Evolutionary conservation across 2,113 vertebrate species (phyloP).

Genomic region (Castor canadensis): DNA sequence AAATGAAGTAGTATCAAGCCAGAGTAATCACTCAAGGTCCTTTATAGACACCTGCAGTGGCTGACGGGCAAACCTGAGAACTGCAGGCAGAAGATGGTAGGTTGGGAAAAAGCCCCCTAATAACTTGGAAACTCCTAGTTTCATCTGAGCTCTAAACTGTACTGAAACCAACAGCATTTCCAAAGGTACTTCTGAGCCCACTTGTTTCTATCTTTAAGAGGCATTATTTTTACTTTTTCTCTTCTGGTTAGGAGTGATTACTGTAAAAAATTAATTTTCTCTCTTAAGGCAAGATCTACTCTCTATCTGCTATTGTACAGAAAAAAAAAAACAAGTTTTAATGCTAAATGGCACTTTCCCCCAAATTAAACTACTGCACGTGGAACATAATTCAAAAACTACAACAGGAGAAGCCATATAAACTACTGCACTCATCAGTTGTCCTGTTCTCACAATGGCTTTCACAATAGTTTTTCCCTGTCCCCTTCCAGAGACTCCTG

Average conservation of each 20-base stretch:
- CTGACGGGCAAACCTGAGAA: not conserved
- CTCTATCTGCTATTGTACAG: not conserved
- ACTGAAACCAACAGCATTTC: not conserved
- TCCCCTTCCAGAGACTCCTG: not conserved
- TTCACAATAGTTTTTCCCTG: no score
- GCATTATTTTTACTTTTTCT: not conserved
- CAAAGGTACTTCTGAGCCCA: not conserved
- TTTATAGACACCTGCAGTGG: not conserved
- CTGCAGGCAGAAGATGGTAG: not conserved
- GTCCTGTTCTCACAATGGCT: not conserved
- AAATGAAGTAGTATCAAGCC: not conserved
- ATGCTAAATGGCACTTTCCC: not conserved
- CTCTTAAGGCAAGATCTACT: conserved; percentile 7
- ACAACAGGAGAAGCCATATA: not conserved
- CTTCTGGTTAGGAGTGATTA: not conserved
- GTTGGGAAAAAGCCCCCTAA: not conserved
- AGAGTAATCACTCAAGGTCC: not conserved
- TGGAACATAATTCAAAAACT: not conserved
- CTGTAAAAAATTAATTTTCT: not conserved
- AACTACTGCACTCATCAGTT: not conserved
- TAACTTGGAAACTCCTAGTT: not conserved
- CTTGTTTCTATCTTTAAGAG: not conserved
- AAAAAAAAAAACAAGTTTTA: not conserved
- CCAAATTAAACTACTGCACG: not conserved
- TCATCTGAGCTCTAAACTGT: not conserved